Evolutionary conservation across 2,113 vertebrate species (phyloP), one percentile per base, ranked within the genome.

Genomic region (Cynocephalus volans): DNA sequence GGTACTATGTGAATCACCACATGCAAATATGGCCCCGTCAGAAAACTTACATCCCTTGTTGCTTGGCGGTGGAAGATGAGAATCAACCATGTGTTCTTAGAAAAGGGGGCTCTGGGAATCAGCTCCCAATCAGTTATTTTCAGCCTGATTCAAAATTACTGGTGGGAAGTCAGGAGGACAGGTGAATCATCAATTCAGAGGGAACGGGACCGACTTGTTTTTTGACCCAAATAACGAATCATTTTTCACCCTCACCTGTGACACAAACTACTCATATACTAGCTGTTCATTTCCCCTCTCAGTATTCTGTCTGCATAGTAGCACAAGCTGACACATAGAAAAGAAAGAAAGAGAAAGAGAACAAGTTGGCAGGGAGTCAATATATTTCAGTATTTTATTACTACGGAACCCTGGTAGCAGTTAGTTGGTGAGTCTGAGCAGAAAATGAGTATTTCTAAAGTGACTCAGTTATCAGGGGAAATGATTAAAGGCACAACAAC

Each of bases 381-480:
- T 99, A 99, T 98, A 98, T 98, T 98, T 98, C 98, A 97, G 97
- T 98, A 98, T 98, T 99, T 98, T 99, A 98, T 99, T 99, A 98
- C 98, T 98, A 98, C 64, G 1, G 97, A 98, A 98, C 81, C 97
- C 97, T 97, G 98, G 97, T 97, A 98, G 97, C 97, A 97, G 98
- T 99, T 98, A 99, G 97, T 98, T 98, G 98, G 97, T 98, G 98
- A 98, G 98, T 98, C 97, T 98, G 75, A 0, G 90, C 4, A 11
- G 97, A 97, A 98, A 98, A 98, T 94, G 98, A 98, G 97, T 97
- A 98, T 98, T 97, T 98, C 97, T 98, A 98, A 98, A 99, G 98
- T 96, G 98, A 98, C 97, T 99, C 95, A 87, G 95, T 98, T 98
- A 98, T 96, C 81, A 7, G 95, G 97, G 95, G 96, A 98, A 98